A percentile compares a stretch with the other conserved stretches of the same genome.
These are phyloP conservation scores for Cisticola juncidis DNA, from an alignment of 2,113 vertebrate genomes.

Conservation along the genomic window DNA sequence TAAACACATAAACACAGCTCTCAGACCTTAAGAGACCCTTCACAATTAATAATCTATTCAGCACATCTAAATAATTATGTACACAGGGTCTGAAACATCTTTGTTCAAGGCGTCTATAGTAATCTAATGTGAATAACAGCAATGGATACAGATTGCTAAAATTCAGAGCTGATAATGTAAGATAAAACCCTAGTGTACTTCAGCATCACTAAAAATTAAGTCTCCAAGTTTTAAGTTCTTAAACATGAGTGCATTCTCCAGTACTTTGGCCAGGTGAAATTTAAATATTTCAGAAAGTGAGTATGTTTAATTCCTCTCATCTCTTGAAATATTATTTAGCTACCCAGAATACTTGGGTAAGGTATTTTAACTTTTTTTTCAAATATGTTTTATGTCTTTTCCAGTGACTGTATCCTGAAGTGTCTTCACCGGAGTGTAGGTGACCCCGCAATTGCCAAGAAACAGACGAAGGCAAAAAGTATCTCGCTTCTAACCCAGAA, in stretches of 20 bases:
- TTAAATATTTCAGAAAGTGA: background rate
- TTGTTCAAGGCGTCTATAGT: background rate
- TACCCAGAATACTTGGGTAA: background rate
- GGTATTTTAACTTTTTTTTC: background rate
- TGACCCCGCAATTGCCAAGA: background rate
- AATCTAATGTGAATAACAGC: background rate
- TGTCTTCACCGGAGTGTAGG: background rate
- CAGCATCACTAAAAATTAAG: background rate
- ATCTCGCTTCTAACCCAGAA: background rate
- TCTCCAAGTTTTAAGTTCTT: background rate
- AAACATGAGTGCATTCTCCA: background rate
- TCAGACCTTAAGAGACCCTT: background rate
- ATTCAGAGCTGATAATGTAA: background rate
- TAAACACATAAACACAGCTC: background rate
- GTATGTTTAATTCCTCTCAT: background rate
- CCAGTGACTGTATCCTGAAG: background rate
- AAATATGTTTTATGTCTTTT: background rate
- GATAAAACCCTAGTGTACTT: background rate
- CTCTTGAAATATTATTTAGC: background rate
- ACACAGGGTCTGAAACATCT: background rate
- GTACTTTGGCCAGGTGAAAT: background rate
- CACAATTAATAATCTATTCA: background rate
- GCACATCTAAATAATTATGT: background rate
- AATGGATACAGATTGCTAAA: background rate
- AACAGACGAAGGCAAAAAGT: background rate